Evolutionary conservation across 2,888 invertebrate species (phyloP).

Genomic region (Anagyrus pseudococci): DNA sequence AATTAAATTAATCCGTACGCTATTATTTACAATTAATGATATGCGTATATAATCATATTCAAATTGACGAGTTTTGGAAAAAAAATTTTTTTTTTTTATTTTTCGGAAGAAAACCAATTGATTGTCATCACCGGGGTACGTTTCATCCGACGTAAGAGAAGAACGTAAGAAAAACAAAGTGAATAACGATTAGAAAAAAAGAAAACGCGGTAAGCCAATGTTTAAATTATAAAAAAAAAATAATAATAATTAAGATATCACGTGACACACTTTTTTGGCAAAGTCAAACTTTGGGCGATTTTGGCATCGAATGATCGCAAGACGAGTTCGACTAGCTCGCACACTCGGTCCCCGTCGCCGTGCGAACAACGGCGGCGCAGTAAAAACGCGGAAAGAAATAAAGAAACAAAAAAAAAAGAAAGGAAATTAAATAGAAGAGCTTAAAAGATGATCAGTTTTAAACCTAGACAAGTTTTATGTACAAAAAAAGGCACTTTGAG

Average conservation of each 20-base stretch:
- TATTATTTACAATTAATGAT: neutral
- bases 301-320: constrained; percentile 44
- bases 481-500: no score
- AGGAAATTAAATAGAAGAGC: neutral
- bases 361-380: constrained; percentile 17
- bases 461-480: no score
- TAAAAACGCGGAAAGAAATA: constrained; percentile 39
- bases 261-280: constrained; percentile 8
- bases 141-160: no score
- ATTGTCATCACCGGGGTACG: no score
- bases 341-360: constrained; percentile 51
- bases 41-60: no score
- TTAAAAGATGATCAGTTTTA: constrained; percentile 9
- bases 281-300: constrained; percentile 36
- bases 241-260: neutral
- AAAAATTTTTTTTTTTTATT: no score
- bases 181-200: neutral
- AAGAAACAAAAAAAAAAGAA: constrained; percentile 24
- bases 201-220: no score
- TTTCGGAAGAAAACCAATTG: no score
- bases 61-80: no score
- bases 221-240: no score
- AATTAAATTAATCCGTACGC: neutral
- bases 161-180: no score
- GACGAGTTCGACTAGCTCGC: constrained; percentile 56